Base-by-base conservation (phyloP, 2,113 vertebrate genomes). In the Rhabdornis inornatus region DNA sequence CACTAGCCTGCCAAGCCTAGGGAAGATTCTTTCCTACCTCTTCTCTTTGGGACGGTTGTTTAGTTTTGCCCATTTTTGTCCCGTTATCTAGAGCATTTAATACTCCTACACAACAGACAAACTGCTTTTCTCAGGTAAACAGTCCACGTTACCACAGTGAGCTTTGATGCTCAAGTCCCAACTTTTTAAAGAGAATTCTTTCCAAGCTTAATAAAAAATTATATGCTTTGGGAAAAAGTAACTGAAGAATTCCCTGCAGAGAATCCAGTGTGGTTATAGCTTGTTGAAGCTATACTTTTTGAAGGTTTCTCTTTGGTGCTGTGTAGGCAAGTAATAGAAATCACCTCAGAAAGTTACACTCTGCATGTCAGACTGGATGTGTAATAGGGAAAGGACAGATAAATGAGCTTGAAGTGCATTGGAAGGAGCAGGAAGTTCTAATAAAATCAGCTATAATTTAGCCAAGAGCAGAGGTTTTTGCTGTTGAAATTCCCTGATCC, bases 161-260 rank as follows among this genome's bases (percentile, higher is more conserved):
- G 21, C 24, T 68, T 82, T 56, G 44, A 78, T 82, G n/a, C 57
- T 79, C 57, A 76, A 52, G 60, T 68, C 13, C 7, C 40, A 71
- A 5, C 21, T 65, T 93, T 64, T 80, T 40, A 20, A 69, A 31
- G 10, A 92, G n/a, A 83, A 83, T 66, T 91, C 42, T 86, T 91
- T 93, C 52, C 35, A 90, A 83, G 75, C 21, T 37, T 71, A 85
- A 86, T 65, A 83, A 92, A 96, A 89, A 86, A 52, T n/a, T 35
- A 60, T 37, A 53, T 57, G 42, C 15, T 88, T 90, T 56, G 81
- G 65, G 49, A 89, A 87, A 60, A 92, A 91, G 78, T 8, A 81
- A 57, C 9, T 11, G 35, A 66, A 71, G 45, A 70, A 84, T 55
- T 81, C 76, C 35, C 77, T 82, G 52, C 14, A 84, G 61, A 78